Evolutionary conservation across 2,888 invertebrate genomes (phyloP), one percentile per base, ranked within the genome.

Genomic region (Dendrolimus houi): DNA sequence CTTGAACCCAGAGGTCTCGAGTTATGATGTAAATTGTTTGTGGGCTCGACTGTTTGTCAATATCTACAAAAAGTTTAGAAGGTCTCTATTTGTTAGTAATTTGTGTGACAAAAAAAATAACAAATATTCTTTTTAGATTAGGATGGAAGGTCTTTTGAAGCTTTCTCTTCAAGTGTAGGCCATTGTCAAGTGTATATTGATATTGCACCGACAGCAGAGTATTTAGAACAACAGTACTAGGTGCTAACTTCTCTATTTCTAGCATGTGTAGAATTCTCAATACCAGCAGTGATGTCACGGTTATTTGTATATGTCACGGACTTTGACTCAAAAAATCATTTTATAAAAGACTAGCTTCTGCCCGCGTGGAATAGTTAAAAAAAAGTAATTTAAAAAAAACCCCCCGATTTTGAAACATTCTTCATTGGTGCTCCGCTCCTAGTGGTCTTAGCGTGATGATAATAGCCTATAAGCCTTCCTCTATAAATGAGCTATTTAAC

Each of bases 21-120:
- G 62, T 57, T 71, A 72, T 84, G 84, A 83, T 85, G 83, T 77
- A 83, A 83, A 79, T 72, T 79, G 75, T 80, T 80, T 78, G 74
- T 79, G 72, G 79, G 78, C 70, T 69, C 74, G 79, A 62, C 70
- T 58, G 54, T 58, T 64, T 66, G 65, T 68, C 66, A 70, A 61
- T 60, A 65, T 55, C 52, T 14, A 58, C 56, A 54, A 56, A 57
- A 55, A 41, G 54, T 57, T 41, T 29, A 29, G 17, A 53, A 13
- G 40, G 53, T 47, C 47, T 47, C 29, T 29, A 29, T 29, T 29
- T 29, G 29, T 6, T 29, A 29, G 29, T 29, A 6, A 29, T 29
- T 29, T 29, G 29, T 29, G 29, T 29, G 12, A 9, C 3, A 47
- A 10, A 10, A 54, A 54, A 54, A 29, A n/a, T n/a, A n/a, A 9